A percentile compares a stretch with the other conserved stretches of the same genome.
Conservation (phyloP, 2,888 invertebrate genomes). For the Gymnoscelis rufifasciata region DNA sequence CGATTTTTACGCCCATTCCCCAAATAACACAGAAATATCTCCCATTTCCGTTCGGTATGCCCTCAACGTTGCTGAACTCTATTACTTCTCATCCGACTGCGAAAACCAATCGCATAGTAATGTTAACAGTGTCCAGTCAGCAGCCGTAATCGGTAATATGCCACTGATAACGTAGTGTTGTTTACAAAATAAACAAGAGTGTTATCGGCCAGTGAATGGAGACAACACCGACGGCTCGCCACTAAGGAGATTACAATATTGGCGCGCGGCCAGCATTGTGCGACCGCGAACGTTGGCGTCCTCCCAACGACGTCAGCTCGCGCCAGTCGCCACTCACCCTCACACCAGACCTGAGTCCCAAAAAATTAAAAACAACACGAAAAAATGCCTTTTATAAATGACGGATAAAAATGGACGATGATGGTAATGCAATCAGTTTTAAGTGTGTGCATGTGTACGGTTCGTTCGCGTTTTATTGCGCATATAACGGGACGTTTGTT, state of each 20-base stretch:
- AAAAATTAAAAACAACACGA: conserved; percentile 33
- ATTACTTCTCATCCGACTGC: too few species aligned
- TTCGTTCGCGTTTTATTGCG: conserved; percentile 39
- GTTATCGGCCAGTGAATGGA: conserved; percentile 44
- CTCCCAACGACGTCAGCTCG: conserved; percentile 47
- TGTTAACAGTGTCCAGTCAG: conserved; percentile 22
- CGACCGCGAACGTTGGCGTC: conserved; percentile 45
- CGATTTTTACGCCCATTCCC: conserved; percentile 2
- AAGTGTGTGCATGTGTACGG: conserved; percentile 47
- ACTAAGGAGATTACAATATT: conserved; percentile 26
- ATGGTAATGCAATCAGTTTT: conserved; percentile 41
- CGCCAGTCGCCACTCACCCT: conserved; percentile 46
- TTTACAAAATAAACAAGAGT: conserved; percentile 66
- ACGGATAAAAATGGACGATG: conserved; percentile 66
- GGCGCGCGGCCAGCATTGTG: conserved; percentile 48
- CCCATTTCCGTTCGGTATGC: not conserved
- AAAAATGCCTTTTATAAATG: conserved; percentile 59
- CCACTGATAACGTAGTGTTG: conserved; percentile 52
- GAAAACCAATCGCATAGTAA: conserved; percentile 14
- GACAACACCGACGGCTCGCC: conserved; percentile 14
- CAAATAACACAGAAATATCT: not conserved
- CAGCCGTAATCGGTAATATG: conserved; percentile 21
- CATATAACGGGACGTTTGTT: conserved; percentile 35
- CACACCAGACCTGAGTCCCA: conserved; percentile 39
- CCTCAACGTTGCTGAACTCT: not conserved